Conservation (phyloP, 1,140 invertebrate species). For the Drosophila micromelanica region DNA sequence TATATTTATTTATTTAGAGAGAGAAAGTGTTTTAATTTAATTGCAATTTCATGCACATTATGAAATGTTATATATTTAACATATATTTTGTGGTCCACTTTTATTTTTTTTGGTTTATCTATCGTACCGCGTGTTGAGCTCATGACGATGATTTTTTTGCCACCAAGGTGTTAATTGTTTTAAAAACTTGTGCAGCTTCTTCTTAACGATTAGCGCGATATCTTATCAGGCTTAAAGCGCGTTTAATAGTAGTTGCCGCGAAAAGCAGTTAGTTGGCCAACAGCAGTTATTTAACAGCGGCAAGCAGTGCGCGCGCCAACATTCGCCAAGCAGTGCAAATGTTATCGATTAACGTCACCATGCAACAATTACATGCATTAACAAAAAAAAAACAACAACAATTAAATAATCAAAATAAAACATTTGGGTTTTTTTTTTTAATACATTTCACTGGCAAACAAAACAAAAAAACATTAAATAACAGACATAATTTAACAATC, state of each 20-base stretch:
- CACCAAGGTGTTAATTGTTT: constrained; percentile 7
- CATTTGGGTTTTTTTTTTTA: constrained; percentile 14
- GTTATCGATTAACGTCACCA: constrained; percentile 15
- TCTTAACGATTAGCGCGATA: constrained; percentile 17
- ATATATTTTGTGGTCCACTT: background rate
- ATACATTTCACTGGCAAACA: constrained; percentile 24
- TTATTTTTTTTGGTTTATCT: no score
- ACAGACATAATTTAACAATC: constrained; percentile 10
- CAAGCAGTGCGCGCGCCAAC: constrained; percentile 4
- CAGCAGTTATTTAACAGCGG: background rate
- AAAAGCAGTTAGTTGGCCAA: background rate
- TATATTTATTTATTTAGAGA: no score
- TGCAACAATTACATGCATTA: background rate
- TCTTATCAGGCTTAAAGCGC: constrained; percentile 2
- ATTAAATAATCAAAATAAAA: constrained; percentile 12
- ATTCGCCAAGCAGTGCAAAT: constrained; percentile 5
- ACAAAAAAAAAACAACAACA: constrained; percentile 1
- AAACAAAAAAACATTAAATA: background rate
- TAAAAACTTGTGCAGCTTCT: background rate
- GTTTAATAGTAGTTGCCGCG: constrained; percentile 3
- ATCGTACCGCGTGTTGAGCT: no score
- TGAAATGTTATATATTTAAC: no score
- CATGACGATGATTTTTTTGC: background rate
- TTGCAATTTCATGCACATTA: no score
- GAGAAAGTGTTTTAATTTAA: no score